Conservation (phyloP, 2,113 vertebrate species). For the zebrafish (Danio rerio) region GRCz12tu NC_133193.1:5231501-5232000, state of each 20-base stretch:
- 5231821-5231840: too few relatives aligned
- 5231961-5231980: too few relatives aligned
- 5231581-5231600: conserved; percentile 58
- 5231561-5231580: conserved; percentile 45
- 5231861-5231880: too few relatives aligned
- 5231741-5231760: neutral
- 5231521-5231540: conserved; percentile 27
- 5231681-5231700: conserved; percentile 20
- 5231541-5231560: conserved; percentile 50
- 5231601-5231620: conserved; percentile 56
- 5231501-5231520: neutral
- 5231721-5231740: neutral
- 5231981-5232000: too few relatives aligned
- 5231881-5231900: too few relatives aligned
- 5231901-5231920: too few relatives aligned
- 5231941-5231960: too few relatives aligned
- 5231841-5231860: too few relatives aligned
- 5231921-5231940: too few relatives aligned
- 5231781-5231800: neutral
- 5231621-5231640: conserved; percentile 59
- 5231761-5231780: conserved; percentile 36
- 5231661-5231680: conserved; percentile 25
- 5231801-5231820: too few relatives aligned
- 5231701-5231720: neutral
- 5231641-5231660: conserved; percentile 39